phyloP scores from a whole-genome alignment of 2,797 vertebrate species.

The Chiloscyllium punctatum region DNA sequence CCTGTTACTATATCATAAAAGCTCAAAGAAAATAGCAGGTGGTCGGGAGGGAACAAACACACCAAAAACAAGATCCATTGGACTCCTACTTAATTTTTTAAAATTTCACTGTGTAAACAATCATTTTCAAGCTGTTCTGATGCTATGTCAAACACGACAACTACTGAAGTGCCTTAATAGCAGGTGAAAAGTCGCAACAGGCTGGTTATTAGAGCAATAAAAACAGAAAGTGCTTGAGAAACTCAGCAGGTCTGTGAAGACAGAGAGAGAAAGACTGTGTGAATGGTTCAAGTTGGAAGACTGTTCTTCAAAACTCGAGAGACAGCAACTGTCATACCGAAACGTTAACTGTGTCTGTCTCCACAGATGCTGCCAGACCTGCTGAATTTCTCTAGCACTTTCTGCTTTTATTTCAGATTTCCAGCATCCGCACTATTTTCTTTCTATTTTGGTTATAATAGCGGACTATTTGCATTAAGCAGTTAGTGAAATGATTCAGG shows the following conservation, averaged over 20 bases:
- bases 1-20: not conserved
- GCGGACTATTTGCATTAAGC: not conserved
- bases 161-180: not conserved
- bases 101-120: not conserved
- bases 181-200: not conserved
- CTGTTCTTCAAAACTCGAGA: too few species aligned
- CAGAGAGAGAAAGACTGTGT: too few species aligned
- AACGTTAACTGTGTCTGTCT: too few species aligned
- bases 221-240: too few species aligned
- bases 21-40: not conserved
- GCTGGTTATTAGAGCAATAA: too few species aligned
- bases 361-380: too few species aligned
- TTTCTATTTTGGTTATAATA: not conserved
- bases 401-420: too few species aligned
- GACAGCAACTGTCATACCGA: too few species aligned
- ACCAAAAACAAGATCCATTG: not conserved
- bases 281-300: too few species aligned
- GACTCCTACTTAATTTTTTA: not conserved
- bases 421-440: too few species aligned
- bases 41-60: not conserved
- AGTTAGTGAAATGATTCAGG: not conserved
- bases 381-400: too few species aligned
- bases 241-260: too few species aligned
- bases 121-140: not conserved
- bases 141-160: not conserved